Evolutionary conservation across 2,888 invertebrate genomes (phyloP), one percentile per base, ranked within the genome.

Genomic region (Anarsia innoxiella): DNA sequence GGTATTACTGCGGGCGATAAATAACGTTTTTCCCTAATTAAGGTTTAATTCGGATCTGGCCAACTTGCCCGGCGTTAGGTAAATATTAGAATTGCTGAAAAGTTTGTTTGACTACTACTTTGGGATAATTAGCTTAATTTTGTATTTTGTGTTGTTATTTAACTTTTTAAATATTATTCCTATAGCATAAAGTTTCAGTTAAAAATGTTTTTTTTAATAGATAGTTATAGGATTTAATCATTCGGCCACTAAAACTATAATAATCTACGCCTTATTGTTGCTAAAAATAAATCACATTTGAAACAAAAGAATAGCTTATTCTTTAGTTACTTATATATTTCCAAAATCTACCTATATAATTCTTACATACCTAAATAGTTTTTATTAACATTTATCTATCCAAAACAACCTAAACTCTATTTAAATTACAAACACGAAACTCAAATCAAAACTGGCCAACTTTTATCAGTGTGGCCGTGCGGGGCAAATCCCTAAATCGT

Each of bases 21-120:
- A 73, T 74, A 68, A 65, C 59, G 64, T 68, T 72, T 72, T 72
- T 69, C 65, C 69, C 71, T 75, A 75, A 75, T 75, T 75, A 73
- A 72, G 67, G 66, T 63, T 64, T 69, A 69, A 69, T 70, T 68
- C 41, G 41, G 27, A 37, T 40, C 32, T 36, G 16, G 27, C 12
- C 27, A 26, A 38, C 14, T 33, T 15, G 28, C 33, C 28, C 27
- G 4, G 11, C 5, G 26, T 34, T 34, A n/a, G 10, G 34, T 27
- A 34, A 34, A 34, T 34, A 27, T 34, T 26, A 34, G 27, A 9
- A 9, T 29, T 5, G 13, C n/a, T n/a, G n/a, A n/a, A n/a, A n/a
- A n/a, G n/a, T n/a, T n/a, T n/a, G n/a, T n/a, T n/a, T n/a, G n/a
- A n/a, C n/a, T n/a, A n/a, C n/a, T n/a, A n/a, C n/a, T n/a, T n/a